These are phyloP conservation scores for Spongilla lacustris DNA, from an alignment of 37 sponge, comb jelly and placozoan species.

Conservation along the genomic window DNA sequence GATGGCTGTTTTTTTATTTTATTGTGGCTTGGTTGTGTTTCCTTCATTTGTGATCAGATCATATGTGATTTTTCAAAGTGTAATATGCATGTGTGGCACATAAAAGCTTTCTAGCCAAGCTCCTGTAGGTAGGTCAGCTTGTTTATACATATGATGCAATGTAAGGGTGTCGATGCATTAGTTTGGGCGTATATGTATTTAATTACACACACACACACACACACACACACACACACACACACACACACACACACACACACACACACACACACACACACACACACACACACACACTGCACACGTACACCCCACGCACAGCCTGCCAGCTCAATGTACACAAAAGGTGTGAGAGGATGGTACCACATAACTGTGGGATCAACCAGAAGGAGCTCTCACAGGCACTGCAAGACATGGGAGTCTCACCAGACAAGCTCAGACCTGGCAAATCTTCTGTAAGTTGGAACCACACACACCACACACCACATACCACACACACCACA, in stretches of 20 bases:
- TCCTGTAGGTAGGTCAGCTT: too few relatives aligned
- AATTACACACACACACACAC: too few relatives aligned
- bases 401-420: slow-evolving; percentile 80
- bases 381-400: slow-evolving; percentile 75
- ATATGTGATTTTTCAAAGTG: too few relatives aligned
- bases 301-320: slow-evolving; percentile 25
- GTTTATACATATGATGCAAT: too few relatives aligned
- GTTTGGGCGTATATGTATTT: too few relatives aligned
- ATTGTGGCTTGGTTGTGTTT: too few relatives aligned
- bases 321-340: slow-evolving; percentile 97
- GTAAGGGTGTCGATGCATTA: too few relatives aligned
- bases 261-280: background rate
- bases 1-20: too few relatives aligned
- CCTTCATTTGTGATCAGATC: too few relatives aligned
- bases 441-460: slow-evolving; percentile 10
- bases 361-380: slow-evolving; percentile 94
- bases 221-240: too few relatives aligned
- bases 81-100: too few relatives aligned
- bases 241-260: background rate
- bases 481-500: slow-evolving; percentile 5
- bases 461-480: background rate
- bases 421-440: slow-evolving; percentile 73
- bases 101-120: too few relatives aligned
- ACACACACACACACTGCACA: background rate
- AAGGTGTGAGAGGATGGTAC: slow-evolving; percentile 86